Conservation (phyloP, 37 sponge, comb jelly and placozoan species). For the Oscarella lobularis region DNA sequence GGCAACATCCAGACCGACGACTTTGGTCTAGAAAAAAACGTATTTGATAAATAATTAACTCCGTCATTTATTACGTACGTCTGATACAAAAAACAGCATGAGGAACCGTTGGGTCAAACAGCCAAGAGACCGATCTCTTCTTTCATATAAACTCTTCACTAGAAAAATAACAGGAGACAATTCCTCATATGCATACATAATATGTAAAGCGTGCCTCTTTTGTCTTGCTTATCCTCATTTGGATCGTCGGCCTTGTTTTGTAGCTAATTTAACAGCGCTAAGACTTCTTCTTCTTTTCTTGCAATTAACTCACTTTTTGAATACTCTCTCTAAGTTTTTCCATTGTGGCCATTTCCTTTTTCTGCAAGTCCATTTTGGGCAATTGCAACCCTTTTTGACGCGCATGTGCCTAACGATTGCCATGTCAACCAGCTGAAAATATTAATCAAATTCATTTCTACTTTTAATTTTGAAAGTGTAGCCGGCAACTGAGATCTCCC, state of each 20-base stretch:
- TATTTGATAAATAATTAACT: neutral
- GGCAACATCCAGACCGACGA: conserved; percentile 1
- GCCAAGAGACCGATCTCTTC: conserved; percentile 61
- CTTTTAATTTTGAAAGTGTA: conserved; percentile 72
- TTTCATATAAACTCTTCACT: neutral
- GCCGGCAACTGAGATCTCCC: conserved; percentile 36
- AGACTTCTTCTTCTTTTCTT: no score
- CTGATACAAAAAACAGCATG: conserved; percentile 74
- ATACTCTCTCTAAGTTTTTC: neutral
- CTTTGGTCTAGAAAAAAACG: neutral
- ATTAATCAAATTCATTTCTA: conserved; percentile 8
- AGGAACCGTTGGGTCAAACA: conserved; percentile 81
- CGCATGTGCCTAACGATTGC: neutral
- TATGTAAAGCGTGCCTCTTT: no score
- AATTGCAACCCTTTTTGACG: neutral
- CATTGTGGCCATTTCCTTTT: neutral
- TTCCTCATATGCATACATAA: no score
- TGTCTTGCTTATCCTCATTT: neutral
- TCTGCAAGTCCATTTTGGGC: neutral
- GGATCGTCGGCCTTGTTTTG: neutral
- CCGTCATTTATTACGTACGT: conserved; percentile 26
- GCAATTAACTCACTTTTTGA: neutral
- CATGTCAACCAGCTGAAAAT: neutral
- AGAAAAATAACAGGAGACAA: no score
- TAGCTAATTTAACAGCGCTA: no score